A percentile compares a stretch with the other conserved stretches of the same genome.
These are phyloP conservation scores for Rhagium mordax DNA, from an alignment of 2,888 invertebrate genomes.

Conservation along the genomic window DNA sequence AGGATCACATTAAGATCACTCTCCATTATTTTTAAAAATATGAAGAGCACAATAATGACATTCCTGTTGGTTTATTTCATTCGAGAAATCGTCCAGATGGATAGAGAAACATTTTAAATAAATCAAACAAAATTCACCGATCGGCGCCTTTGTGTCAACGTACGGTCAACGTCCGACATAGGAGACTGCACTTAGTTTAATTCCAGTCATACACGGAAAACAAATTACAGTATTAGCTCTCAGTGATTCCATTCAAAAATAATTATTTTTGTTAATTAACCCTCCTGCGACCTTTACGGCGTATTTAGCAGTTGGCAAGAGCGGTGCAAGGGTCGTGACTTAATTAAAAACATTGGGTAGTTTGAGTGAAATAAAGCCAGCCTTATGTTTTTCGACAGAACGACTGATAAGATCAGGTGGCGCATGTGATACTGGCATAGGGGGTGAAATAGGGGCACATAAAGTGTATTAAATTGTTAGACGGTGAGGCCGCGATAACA, in stretches of 20 bases:
- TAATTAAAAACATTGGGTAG: constrained; percentile 19
- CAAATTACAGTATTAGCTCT: not conserved
- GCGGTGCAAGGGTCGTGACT: constrained; percentile 3
- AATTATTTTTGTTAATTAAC: constrained; percentile 11
- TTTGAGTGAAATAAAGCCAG: constrained; percentile 13
- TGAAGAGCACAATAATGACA: too few species aligned
- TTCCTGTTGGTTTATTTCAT: too few species aligned
- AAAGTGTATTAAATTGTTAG: constrained; percentile 55
- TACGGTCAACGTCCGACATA: too few species aligned
- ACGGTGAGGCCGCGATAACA: constrained; percentile 50
- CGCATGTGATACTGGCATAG: constrained; percentile 35
- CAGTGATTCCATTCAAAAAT: not conserved
- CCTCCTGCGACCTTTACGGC: not conserved
- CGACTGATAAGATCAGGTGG: constrained; percentile 46
- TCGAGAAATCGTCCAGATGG: too few species aligned
- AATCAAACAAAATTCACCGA: too few species aligned
- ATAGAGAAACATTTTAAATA: too few species aligned
- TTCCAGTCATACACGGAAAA: not conserved
- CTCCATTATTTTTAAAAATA: too few species aligned
- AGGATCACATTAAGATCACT: too few species aligned
- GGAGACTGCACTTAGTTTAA: too few species aligned
- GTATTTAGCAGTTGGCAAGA: constrained; percentile 6
- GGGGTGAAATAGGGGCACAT: constrained; percentile 49
- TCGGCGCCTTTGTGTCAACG: too few species aligned
- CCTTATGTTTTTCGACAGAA: constrained; percentile 36